Percentiles rank a stretch among this genome's conserved stretches.
phyloP scores from a whole-genome alignment of 2,797 vertebrate genomes.

The Apogon hyalosoma region DNA sequence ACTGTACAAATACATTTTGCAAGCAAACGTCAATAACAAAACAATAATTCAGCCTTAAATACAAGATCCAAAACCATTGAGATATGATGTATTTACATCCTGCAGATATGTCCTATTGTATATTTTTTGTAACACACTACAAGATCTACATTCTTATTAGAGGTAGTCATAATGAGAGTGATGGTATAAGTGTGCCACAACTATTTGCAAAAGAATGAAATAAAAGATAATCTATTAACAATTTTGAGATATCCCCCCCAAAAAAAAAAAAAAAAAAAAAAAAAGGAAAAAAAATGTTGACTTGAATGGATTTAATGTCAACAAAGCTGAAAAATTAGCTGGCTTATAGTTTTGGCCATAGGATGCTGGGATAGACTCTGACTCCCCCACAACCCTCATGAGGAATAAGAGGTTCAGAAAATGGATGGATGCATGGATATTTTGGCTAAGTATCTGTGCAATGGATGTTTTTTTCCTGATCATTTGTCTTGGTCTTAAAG shows the following conservation, averaged over 20 bases:
- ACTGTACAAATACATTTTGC: conserved; percentile 22
- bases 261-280: too few species aligned
- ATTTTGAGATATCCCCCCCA: not conserved
- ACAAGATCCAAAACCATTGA: conserved; percentile 10
- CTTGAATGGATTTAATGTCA: conserved; percentile 12
- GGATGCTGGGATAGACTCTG: too few species aligned
- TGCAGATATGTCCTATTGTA: conserved; percentile 33
- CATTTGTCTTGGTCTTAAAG: too few species aligned
- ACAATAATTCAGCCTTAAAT: conserved; percentile 14
- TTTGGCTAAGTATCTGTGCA: too few species aligned
- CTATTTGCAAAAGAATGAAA: conserved; percentile 10
- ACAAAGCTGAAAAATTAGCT: conserved; percentile 8
- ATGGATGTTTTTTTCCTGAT: too few species aligned
- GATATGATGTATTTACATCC: conserved; percentile 38
- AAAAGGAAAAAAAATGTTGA: too few species aligned
- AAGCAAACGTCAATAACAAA: conserved; percentile 43
- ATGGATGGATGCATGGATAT: too few species aligned
- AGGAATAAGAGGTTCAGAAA: too few species aligned
- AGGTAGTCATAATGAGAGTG: conserved; percentile 74
- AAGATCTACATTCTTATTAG: conserved; percentile 40
- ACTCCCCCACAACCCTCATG: too few species aligned
- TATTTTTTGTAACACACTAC: conserved; percentile 20
- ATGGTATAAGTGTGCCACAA: conserved; percentile 4
- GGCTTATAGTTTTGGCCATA: not conserved
- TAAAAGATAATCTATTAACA: conserved; percentile 7